These are phyloP conservation scores for Fundulus diaphanus DNA, from an alignment of 2,797 vertebrate genomes.

Conservation along the genomic window DNA sequence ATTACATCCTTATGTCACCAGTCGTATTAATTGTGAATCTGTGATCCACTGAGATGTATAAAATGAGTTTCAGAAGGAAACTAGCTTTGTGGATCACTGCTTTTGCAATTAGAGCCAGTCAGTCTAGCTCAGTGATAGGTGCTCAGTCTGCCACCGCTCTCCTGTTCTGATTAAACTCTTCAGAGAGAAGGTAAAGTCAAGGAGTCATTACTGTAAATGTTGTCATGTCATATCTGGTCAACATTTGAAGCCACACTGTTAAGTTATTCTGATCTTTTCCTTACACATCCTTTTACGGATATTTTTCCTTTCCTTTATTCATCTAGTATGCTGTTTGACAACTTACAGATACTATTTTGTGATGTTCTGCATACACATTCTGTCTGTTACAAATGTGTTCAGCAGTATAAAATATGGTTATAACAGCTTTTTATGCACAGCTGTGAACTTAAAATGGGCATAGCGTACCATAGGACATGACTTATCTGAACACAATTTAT, in stretches of 20 bases:
- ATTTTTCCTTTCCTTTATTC: constrained; percentile 6
- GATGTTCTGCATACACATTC: not conserved
- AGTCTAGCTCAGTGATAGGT: constrained; percentile 23
- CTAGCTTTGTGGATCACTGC: constrained; percentile 38
- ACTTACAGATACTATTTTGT: not conserved
- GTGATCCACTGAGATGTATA: constrained; percentile 21
- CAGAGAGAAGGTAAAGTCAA: constrained; percentile 49
- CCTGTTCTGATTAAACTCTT: constrained; percentile 57
- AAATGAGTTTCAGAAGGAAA: constrained; percentile 22
- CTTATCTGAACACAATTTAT: not conserved
- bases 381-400: not conserved
- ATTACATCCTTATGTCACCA: constrained; percentile 50
- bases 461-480: not conserved
- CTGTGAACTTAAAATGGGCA: not conserved
- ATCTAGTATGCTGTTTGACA: not conserved
- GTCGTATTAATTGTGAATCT: constrained; percentile 45
- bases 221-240: constrained; percentile 5
- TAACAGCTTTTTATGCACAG: not conserved
- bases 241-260: constrained; percentile 24
- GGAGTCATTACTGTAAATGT: constrained; percentile 33
- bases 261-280: constrained; percentile 41
- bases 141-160: constrained; percentile 39
- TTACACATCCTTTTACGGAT: constrained; percentile 33
- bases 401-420: not conserved
- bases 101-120: constrained; percentile 47